A percentile compares a stretch with the other conserved stretches of the same genome.
These are phyloP conservation scores for Prinia subflava DNA, from an alignment of 2,113 vertebrate species.

Conservation along the genomic window DNA sequence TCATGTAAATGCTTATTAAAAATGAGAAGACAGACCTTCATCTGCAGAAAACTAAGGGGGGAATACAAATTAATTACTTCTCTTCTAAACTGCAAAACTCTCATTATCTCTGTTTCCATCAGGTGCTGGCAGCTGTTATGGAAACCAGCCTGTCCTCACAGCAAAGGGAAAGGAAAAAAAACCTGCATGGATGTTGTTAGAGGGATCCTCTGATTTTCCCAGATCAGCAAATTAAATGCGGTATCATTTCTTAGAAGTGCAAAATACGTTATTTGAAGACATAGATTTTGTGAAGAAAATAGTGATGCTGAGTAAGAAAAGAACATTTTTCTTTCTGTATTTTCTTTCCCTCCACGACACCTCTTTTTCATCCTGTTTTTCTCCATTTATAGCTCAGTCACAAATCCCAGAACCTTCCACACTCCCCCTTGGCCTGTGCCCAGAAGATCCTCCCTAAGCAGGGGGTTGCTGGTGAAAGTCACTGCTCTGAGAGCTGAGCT, in stretches of 20 bases:
- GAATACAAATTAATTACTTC: conserved; percentile 27
- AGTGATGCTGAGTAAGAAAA: background rate
- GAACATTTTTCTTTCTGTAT: fast-evolving
- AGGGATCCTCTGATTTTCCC: background rate
- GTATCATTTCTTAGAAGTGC: background rate
- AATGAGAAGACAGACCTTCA: background rate
- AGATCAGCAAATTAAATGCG: background rate
- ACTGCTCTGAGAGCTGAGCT: background rate
- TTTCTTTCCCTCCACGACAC: background rate
- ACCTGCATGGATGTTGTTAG: background rate
- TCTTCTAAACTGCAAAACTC: background rate
- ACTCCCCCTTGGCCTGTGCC: background rate
- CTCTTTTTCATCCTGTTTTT: background rate
- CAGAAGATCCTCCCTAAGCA: background rate
- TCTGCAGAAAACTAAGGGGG: background rate
- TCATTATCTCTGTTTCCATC: background rate
- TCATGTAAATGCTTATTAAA: conserved; percentile 47
- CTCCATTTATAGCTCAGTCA: background rate
- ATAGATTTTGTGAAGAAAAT: background rate
- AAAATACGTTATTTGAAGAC: background rate
- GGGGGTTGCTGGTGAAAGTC: background rate
- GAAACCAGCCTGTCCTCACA: background rate
- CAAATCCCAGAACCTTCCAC: background rate
- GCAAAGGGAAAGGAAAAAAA: background rate
- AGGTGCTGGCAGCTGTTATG: background rate